Base-by-base conservation (phyloP, 2,113 vertebrate genomes). In the Lophochroa leadbeateri region DNA sequence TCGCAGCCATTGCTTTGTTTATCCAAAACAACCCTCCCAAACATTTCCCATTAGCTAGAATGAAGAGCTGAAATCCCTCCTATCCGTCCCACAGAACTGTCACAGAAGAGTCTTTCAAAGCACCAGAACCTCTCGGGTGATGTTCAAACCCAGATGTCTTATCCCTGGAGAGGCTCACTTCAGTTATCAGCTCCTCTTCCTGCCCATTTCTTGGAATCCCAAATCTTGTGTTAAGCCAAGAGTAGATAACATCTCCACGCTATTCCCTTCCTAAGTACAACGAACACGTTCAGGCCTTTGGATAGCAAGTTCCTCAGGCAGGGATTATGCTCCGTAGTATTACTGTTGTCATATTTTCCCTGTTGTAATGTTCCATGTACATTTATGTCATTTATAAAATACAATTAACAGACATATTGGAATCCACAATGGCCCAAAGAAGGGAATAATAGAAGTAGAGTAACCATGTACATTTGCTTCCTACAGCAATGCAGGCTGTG, bases 361-460 rank as follows among this genome's bases (percentile, higher is more conserved):
- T 90, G 69, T 58, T 95, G 93, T 68, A 97, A 92, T 96, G 96
- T 96, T 95, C 91, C 86, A 68, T 61, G 83, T 79, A 94, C 92
- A 94, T 85, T 95, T 89, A 82, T 94, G 86, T 92, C 77, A 94
- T 52, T 90, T 91, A 88, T 93, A 80, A 94, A 88, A 95, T 88
- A 83, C 49, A 78, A 75, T 83, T 96, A 94, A 90, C 94, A 95
- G 95, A 78, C 90, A n/a, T 15, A 77, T 20, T 86, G 63, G 75
- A 86, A 96, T 37, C 64, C 87, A 92, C 90, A 81, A 19, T 13
- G 95, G 75, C 63, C 53, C 94, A 87, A 92, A 85, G 96, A 95
- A 67, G 74, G 63, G 61, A 97, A 75, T 78, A 82, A 50, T 7
- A 92, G 41, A 87, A 63, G 4, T 10, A 58, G 39, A 89, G 28